Evolutionary conservation across 2,113 vertebrate species (phyloP), one percentile per base, ranked within the genome.

Genomic region (Mixornis gularis): DNA sequence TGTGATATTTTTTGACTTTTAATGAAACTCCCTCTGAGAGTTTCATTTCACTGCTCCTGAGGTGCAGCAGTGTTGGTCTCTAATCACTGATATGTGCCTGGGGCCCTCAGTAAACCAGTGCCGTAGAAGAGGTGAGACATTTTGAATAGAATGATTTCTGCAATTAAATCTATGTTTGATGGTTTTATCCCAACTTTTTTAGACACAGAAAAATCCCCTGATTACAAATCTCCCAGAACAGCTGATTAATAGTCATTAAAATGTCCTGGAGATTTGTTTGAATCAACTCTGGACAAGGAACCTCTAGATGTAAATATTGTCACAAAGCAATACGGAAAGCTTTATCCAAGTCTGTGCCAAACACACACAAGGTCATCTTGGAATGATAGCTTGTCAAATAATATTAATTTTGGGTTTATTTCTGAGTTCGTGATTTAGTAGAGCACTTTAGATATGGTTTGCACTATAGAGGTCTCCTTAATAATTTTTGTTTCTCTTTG

Each of bases 61-160:
- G 21, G 14, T 32, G 4, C 9, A 13, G 12, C n/a, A 36, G 24
- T 26, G 13, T 4, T 6, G 3, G 8, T 52, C 18, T 63, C 60
- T 55, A 13, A 59, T 46, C 15, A 7, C 7, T 53, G 6, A 2
- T 5, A 0, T 3, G 7, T 36, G 22, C 27, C 12, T 41, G 44
- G 10, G 58, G 27, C 5, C 40, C 24, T 8, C 8, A 12, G 21
- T 17, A 63, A 82, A 21, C 4, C 36, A 24, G 25, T 38, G 26
- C 16, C 25, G 18, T 32, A 15, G 51, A 86, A 83, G 15, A 44
- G 10, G 10, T 34, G 20, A 55, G 11, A 19, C 2, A 4, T 78
- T 89, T 20, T 58, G 20, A 64, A 8, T 55, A 56, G 8, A 68
- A 19, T 27, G 9, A 64, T 32, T 56, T 89, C 27, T 64, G 18